phyloP scores from a whole-genome alignment of 2,888 invertebrate genomes.

The Podotricha telesiphe region DNA sequence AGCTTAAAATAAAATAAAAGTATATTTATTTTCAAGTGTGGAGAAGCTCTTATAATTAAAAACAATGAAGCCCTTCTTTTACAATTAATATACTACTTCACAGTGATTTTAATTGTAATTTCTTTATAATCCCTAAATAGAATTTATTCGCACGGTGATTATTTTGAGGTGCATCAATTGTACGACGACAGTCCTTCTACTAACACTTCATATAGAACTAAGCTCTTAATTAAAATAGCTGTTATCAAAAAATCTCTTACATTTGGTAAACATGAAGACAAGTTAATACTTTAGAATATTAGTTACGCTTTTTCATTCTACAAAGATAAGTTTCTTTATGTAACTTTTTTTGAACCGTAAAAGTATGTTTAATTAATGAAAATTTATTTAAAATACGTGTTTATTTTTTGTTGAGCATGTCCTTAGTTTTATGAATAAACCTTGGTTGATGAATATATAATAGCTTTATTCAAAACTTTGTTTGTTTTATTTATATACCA shows the following conservation, averaged over 20 bases:
- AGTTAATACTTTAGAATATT: slow-evolving; percentile 34
- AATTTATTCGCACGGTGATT: slow-evolving; percentile 53
- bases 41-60: neutral
- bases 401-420: neutral
- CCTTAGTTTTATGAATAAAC: too few relatives aligned
- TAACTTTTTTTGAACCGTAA: neutral
- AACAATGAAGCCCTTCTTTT: neutral
- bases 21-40: too few relatives aligned
- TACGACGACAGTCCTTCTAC: slow-evolving; percentile 39
- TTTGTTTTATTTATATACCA: too few relatives aligned
- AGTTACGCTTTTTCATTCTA: slow-evolving; percentile 34
- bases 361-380: slow-evolving; percentile 1
- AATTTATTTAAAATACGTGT: neutral
- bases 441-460: too few relatives aligned
- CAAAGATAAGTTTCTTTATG: neutral
- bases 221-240: slow-evolving; percentile 49
- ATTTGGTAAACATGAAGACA: slow-evolving; percentile 34
- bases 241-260: slow-evolving; percentile 29
- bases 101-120: neutral
- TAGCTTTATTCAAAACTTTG: too few relatives aligned
- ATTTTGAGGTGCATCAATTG: slow-evolving; percentile 46
- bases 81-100: neutral
- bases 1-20: too few relatives aligned
- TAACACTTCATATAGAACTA: slow-evolving; percentile 35
- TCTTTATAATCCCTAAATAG: neutral